These are phyloP conservation scores for Nasua narica DNA, from an alignment of 2,797 vertebrate genomes.

Conservation along the genomic window DNA sequence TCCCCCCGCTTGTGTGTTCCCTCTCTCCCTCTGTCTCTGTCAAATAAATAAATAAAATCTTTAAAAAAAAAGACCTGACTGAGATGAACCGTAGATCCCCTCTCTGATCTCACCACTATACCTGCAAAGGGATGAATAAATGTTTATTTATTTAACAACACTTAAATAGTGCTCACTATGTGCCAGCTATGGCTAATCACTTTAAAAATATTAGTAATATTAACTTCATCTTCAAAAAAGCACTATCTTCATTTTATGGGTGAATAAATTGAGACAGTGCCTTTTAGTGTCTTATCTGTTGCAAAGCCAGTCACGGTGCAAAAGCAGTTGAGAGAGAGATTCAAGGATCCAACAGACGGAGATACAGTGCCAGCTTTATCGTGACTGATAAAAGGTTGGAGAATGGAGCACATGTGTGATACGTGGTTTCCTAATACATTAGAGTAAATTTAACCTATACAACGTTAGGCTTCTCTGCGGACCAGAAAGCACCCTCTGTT, in stretches of 20 bases:
- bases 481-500: rapidly evolving
- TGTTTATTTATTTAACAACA: neutral
- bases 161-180: neutral
- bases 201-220: neutral
- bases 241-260: neutral
- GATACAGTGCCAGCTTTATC: neutral
- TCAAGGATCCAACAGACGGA: no score
- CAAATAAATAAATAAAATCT: no score
- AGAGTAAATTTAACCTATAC: neutral
- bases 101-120: neutral
- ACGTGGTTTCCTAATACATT: neutral
- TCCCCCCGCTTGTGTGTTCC: no score
- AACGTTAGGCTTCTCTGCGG: neutral
- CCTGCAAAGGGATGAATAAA: neutral
- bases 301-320: neutral
- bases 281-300: neutral
- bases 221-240: neutral
- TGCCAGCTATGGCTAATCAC: neutral
- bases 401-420: neutral
- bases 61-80: neutral
- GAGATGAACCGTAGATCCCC: neutral
- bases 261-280: neutral
- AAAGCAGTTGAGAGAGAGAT: neutral
- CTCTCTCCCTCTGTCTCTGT: no score
- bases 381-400: neutral